These are phyloP conservation scores for Tetraodon nigroviridis DNA, from an alignment of 2,113 vertebrate species.

Conservation along the genomic window DNA sequence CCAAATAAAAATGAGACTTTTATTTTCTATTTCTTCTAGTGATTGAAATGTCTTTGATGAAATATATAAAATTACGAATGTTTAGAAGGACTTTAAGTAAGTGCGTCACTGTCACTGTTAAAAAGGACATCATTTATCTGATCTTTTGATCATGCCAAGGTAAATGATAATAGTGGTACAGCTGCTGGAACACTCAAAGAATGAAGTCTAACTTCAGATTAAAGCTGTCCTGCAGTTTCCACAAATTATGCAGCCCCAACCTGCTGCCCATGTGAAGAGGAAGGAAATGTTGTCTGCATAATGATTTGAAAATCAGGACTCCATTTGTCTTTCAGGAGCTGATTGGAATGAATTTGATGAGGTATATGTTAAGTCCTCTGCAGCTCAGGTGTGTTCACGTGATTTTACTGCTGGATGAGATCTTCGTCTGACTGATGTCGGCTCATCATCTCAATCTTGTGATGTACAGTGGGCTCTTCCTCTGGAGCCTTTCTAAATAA, in stretches of 20 bases:
- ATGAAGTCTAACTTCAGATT: conserved; percentile 13
- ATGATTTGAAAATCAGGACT: neutral
- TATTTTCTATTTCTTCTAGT: neutral
- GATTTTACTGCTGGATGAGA: neutral
- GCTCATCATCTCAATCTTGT: conserved; percentile 22
- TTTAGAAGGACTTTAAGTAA: neutral
- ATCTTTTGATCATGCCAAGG: neutral
- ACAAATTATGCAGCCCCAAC: neutral
- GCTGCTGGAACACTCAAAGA: conserved; percentile 14
- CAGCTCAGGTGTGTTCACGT: neutral
- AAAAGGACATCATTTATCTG: neutral
- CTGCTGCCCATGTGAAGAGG: neutral
- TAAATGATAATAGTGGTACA: neutral
- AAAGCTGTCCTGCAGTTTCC: conserved; percentile 7
- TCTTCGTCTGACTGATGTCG: conserved; percentile 16
- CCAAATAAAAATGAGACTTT: conserved; percentile 23
- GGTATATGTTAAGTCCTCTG: neutral
- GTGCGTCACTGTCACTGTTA: neutral
- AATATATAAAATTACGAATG: neutral
- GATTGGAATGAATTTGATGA: neutral
- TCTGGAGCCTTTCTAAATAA: conserved; percentile 35
- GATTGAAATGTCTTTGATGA: conserved; percentile 23
- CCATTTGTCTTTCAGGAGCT: conserved; percentile 5
- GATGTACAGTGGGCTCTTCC: conserved; percentile 21
- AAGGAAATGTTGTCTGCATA: neutral